These are phyloP conservation scores for Chymomyza fuscimana DNA, from an alignment of 2,888 invertebrate species.

Conservation along the genomic window DNA sequence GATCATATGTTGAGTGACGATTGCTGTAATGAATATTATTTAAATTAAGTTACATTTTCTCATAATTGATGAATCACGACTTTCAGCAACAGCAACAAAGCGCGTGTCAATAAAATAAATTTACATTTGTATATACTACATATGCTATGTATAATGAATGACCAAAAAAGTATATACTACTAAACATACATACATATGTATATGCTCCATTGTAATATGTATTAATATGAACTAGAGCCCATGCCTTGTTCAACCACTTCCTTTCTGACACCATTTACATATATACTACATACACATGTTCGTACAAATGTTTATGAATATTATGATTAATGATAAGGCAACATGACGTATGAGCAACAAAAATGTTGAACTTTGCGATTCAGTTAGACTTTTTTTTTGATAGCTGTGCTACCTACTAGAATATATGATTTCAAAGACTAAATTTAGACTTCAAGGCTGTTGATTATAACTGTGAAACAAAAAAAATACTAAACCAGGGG, in stretches of 20 bases:
- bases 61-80: constrained; percentile 53
- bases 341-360: background rate
- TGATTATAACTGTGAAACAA: no score
- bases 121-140: constrained; percentile 20
- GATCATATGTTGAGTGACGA: background rate
- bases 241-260: background rate
- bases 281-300: background rate
- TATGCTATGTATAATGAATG: constrained; percentile 5
- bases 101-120: constrained; percentile 32
- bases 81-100: constrained; percentile 27
- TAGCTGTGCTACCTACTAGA: background rate
- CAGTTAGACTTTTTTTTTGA: background rate
- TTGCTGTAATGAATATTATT: constrained; percentile 23
- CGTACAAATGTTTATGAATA: background rate
- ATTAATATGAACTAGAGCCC: constrained; percentile 13
- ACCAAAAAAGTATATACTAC: background rate
- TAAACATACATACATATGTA: constrained; percentile 15
- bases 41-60: constrained; percentile 35
- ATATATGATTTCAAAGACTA: background rate
- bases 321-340: background rate
- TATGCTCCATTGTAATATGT: background rate
- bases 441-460: background rate
- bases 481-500: no score
- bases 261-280: background rate
- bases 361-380: background rate